Conservation (phyloP, 2,797 vertebrate genomes). For the Triplophysa yarkandensis region DNA sequence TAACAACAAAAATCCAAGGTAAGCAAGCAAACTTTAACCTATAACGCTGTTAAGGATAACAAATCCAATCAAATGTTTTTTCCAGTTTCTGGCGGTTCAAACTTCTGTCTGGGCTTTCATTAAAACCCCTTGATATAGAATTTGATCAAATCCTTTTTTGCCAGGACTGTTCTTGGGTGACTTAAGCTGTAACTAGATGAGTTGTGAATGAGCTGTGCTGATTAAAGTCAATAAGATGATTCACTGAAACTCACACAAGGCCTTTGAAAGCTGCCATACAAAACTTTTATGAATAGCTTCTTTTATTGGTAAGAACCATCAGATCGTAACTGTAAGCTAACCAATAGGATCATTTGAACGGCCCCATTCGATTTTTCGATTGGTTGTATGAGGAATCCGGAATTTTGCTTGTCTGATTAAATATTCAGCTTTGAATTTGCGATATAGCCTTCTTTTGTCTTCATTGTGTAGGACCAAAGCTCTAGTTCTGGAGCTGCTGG, state of each 20-base stretch:
- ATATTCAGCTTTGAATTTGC: constrained; percentile 16
- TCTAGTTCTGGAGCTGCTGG: constrained; percentile 89
- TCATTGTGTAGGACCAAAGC: constrained; percentile 86
- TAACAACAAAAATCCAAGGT: constrained; percentile 97
- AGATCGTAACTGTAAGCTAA: too few species aligned
- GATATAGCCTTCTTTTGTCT: constrained; percentile 10
- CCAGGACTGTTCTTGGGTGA: constrained; percentile 2
- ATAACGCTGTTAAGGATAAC: constrained; percentile 7
- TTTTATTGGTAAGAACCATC: constrained; percentile 17
- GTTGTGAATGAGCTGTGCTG: constrained; percentile 34
- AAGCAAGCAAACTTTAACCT: constrained; percentile 33
- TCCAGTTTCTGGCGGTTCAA: constrained; percentile 7
- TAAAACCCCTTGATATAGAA: constrained; percentile 15
- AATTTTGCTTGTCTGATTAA: not conserved
- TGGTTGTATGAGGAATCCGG: not conserved
- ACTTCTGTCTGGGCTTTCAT: constrained; percentile 30
- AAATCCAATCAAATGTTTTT: constrained; percentile 9
- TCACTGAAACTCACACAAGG: constrained; percentile 15
- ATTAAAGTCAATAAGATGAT: constrained; percentile 31
- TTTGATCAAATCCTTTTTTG: constrained; percentile 40
- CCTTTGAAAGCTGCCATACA: constrained; percentile 14
- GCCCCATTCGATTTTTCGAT: constrained; percentile 1
- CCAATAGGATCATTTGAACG: not conserved
- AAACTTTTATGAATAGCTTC: constrained; percentile 30
- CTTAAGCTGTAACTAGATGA: constrained; percentile 31